These are phyloP conservation scores for Semaprochilodus insignis DNA, from an alignment of 2,797 vertebrate genomes.

Conservation along the genomic window DNA sequence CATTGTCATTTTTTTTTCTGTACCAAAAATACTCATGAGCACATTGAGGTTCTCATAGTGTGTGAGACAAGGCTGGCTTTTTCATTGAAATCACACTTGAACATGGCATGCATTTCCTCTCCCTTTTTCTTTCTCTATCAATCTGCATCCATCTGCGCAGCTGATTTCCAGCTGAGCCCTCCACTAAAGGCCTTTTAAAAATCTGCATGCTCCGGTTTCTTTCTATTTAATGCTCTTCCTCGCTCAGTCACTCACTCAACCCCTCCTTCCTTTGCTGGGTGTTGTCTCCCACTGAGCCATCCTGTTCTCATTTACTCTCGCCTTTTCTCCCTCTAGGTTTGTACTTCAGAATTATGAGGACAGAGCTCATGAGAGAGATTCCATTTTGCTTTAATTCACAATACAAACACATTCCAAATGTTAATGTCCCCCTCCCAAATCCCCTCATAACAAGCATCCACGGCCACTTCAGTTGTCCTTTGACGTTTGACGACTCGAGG, in stretches of 20 bases:
- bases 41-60: neutral
- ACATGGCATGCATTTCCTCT: constrained; percentile 18
- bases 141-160: constrained; percentile 22
- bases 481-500: neutral
- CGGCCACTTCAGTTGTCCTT: neutral
- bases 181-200: constrained; percentile 32
- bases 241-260: neutral
- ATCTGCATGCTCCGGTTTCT: constrained; percentile 20
- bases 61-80: constrained; percentile 28
- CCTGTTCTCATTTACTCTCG: constrained; percentile 12
- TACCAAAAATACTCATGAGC: neutral
- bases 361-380: constrained; percentile 42
- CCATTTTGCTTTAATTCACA: constrained; percentile 66
- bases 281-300: neutral
- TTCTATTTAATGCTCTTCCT: constrained; percentile 38
- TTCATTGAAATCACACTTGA: constrained; percentile 33
- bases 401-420: constrained; percentile 55
- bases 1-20: constrained; percentile 10
- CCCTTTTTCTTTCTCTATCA: constrained; percentile 1
- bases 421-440: constrained; percentile 38
- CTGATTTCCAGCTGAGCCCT: constrained; percentile 44
- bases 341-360: constrained; percentile 12
- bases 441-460: neutral
- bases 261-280: neutral
- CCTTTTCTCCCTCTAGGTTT: constrained; percentile 8